Base-by-base conservation (phyloP, 2,113 vertebrate genomes). In the Sinocyclocheilus anophthalmus region DNA sequence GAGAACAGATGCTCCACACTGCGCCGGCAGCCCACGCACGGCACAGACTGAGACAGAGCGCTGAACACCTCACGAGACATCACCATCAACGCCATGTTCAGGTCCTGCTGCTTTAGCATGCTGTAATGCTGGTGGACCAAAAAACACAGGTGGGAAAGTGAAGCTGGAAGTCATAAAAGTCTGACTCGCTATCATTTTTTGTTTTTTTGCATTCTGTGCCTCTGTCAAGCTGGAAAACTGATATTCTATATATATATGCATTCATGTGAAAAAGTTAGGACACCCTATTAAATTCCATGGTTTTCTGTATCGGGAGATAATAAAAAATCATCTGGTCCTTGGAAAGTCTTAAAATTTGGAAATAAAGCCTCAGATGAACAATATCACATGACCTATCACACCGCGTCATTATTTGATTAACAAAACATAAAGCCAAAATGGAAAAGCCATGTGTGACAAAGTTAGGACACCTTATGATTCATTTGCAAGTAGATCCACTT, bases 1-100 rank as follows among this genome's bases (percentile, higher is more conserved):
- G 97, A 97, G 90, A 99, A 99, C 39, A 99, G 96, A 53, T 96
- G 97, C 77, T 99, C 98, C 91, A 99, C 98, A 7, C 98, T 99
- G 39, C 96, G 96, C 72, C 98, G 95, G 91, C 98, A 99, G 91
- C 98, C 98, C 72, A 99, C 98, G 1, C 98, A 99, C 0, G 97
- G 96, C 85, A 99, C 97, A 81, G 97, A 93, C 95, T 99, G 98
- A 90, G 97, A 96, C 77, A 99, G 96, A 0, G 96, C 95, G 65
- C 94, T 94, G 93, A 97, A 93, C 78, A 99, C 95, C 92, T 99
- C 97, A 50, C 96, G 95, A 0, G 97, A 97, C 16, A 96, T 97
- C 92, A 99, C 98, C 96, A 97, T 97, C 96, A 98, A 94, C 88
- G 97, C 96, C 81, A 96, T 94, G 83, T 92, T 96, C 81, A 99